Percentiles rank a stretch among this genome's conserved stretches.
Evolutionary conservation across 2,113 vertebrate genomes (phyloP).

Genomic region (Melanostigma gelatinosum): DNA sequence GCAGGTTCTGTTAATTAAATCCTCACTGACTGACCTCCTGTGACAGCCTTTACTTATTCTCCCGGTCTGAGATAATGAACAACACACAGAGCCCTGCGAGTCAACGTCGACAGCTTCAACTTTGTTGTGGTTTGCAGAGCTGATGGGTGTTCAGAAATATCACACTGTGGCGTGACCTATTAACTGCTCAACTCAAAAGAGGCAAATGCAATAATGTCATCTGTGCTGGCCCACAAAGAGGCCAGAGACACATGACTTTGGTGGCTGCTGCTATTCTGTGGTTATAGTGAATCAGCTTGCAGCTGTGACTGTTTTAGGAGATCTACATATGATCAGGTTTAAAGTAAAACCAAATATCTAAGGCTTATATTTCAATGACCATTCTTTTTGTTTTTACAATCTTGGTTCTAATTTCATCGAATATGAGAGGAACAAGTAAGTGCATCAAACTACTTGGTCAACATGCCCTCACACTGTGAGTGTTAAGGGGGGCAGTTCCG

Average conservation of each 20-base stretch:
- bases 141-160: slow-evolving; percentile 39
- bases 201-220: slow-evolving; percentile 25
- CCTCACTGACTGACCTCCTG: slow-evolving; percentile 67
- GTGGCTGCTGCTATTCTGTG: not conserved
- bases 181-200: slow-evolving; percentile 22
- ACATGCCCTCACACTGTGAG: slow-evolving; percentile 13
- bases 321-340: not conserved
- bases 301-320: not conserved
- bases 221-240: not conserved
- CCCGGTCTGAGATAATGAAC: slow-evolving; percentile 78
- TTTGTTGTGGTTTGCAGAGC: slow-evolving; percentile 51
- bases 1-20: slow-evolving; percentile 82
- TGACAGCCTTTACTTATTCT: slow-evolving; percentile 80
- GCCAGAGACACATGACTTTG: not conserved
- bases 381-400: not conserved
- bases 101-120: slow-evolving; percentile 59
- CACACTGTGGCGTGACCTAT: slow-evolving; percentile 4
- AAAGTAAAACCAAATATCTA: not conserved
- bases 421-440: slow-evolving; percentile 29
- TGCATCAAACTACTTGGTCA: not conserved
- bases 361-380: not conserved
- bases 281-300: not conserved
- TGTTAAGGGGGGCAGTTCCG: not conserved
- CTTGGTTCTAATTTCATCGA: not conserved
- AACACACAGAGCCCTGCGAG: slow-evolving; percentile 69